Conservation (phyloP, 2,113 vertebrate genomes). For the Prochilodus magdalenae region DNA sequence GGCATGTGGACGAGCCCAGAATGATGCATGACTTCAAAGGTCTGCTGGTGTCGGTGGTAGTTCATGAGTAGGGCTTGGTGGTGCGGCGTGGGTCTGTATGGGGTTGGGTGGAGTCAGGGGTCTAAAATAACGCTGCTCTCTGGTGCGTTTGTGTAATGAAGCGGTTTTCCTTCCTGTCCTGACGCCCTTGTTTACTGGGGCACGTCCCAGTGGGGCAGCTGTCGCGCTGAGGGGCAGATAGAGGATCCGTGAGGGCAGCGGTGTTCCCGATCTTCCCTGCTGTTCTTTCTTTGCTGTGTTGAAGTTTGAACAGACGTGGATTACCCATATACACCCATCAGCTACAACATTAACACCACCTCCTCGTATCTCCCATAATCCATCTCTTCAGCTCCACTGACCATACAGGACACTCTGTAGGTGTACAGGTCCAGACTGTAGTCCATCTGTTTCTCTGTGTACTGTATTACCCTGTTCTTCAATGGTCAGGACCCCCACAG, state of each 20-base stretch:
- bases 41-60: not conserved
- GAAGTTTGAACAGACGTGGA: too few species aligned
- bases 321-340: too few species aligned
- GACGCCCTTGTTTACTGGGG: conserved; percentile 54
- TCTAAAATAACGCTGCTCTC: conserved; percentile 49
- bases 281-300: too few species aligned
- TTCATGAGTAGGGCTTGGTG: not conserved
- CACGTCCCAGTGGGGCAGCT: conserved; percentile 7
- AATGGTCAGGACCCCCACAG: too few species aligned
- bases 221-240: not conserved
- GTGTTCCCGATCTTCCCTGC: too few species aligned
- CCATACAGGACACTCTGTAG: too few species aligned
- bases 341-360: too few species aligned
- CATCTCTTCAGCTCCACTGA: too few species aligned
- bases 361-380: too few species aligned
- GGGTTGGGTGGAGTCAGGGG: conserved; percentile 46
- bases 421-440: too few species aligned
- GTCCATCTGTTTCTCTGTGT: too few species aligned
- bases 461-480: too few species aligned
- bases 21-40: not conserved
- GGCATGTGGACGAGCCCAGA: not conserved
- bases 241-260: not conserved
- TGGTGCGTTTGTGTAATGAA: conserved; percentile 62
- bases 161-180: conserved; percentile 61
- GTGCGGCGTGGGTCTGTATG: not conserved